A percentile compares a stretch with the other conserved stretches of the same genome.
These are phyloP conservation scores for Anabas testudineus DNA, from an alignment of 2,797 vertebrate species.

Conservation along the genomic window DNA sequence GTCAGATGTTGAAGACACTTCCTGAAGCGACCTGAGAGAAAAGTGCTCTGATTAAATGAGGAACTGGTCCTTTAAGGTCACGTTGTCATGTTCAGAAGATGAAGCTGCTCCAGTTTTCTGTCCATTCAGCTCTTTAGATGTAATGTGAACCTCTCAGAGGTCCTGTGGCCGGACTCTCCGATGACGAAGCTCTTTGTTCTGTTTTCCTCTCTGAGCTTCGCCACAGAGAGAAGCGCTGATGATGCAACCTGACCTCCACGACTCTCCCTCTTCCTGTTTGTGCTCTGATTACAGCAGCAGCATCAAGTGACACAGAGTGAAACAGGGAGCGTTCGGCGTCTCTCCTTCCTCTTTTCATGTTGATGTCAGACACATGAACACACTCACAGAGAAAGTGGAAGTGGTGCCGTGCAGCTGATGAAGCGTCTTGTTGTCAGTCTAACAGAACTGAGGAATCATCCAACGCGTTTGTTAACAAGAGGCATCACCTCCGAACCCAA, in stretches of 20 bases:
- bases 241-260: constrained; percentile 50
- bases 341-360: constrained; percentile 7
- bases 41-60: too few species aligned
- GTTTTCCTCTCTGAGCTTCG: constrained; percentile 18
- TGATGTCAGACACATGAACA: not conserved
- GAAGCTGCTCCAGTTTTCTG: too few species aligned
- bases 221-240: constrained; percentile 4
- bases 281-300: constrained; percentile 3
- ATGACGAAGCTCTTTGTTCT: constrained; percentile 24
- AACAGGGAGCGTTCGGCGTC: not conserved
- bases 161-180: constrained; percentile 13
- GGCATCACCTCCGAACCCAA: not conserved
- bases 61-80: too few species aligned
- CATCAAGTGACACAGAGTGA: not conserved
- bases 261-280: constrained; percentile 27
- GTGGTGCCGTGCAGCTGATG: not conserved
- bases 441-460: not conserved
- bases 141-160: not conserved
- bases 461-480: not conserved
- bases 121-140: too few species aligned
- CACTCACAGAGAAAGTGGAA: not conserved
- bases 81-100: too few species aligned
- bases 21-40: too few species aligned
- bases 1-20: too few species aligned
- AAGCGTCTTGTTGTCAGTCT: not conserved